A percentile compares a stretch with the other conserved stretches of the same genome.
These are phyloP conservation scores for Proctacanthus coquilletti DNA, from an alignment of 1,140 invertebrate genomes.

Conservation along the genomic window DNA sequence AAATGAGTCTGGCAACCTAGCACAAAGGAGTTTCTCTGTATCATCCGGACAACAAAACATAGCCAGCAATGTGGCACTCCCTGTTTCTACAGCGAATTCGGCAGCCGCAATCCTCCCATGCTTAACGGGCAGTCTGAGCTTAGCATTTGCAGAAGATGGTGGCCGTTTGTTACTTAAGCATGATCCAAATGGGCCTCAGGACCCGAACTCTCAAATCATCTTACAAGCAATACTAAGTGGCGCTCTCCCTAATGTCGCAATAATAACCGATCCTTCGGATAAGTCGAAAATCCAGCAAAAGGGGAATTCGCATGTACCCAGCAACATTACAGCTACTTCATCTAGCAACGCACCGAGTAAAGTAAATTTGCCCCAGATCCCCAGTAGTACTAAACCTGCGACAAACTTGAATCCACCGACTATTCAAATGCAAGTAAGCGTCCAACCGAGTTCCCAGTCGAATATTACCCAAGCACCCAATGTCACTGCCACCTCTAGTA, in stretches of 20 bases:
- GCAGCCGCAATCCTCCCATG: constrained; percentile 22
- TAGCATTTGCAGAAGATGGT: constrained; percentile 26
- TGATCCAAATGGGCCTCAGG: constrained; percentile 26
- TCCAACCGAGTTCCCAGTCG: not conserved
- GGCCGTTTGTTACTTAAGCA: constrained; percentile 24
- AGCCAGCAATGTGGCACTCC: constrained; percentile 22
- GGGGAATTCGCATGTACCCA: not conserved
- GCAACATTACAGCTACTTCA: not conserved
- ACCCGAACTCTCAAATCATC: constrained; percentile 27
- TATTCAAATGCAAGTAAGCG: constrained; percentile 12
- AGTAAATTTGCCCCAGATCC: not conserved
- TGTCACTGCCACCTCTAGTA: constrained; percentile 2
- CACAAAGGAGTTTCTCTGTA: too few relatives aligned
- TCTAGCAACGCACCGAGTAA: not conserved
- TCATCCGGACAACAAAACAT: constrained; percentile 21
- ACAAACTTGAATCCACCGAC: constrained; percentile 9
- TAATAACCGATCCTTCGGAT: constrained; percentile 27
- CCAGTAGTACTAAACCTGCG: constrained; percentile 6
- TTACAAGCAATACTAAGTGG: constrained; percentile 26
- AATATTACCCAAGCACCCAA: not conserved
- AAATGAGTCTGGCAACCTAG: too few relatives aligned
- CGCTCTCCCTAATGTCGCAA: constrained; percentile 26
- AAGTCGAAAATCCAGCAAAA: not conserved
- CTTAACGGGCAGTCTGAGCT: constrained; percentile 23
- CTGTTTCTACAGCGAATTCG: constrained; percentile 21